A percentile compares a stretch with the other conserved stretches of the same genome.
phyloP scores from a whole-genome alignment of 2,888 invertebrate species.

The Zele albiditarsus region DNA sequence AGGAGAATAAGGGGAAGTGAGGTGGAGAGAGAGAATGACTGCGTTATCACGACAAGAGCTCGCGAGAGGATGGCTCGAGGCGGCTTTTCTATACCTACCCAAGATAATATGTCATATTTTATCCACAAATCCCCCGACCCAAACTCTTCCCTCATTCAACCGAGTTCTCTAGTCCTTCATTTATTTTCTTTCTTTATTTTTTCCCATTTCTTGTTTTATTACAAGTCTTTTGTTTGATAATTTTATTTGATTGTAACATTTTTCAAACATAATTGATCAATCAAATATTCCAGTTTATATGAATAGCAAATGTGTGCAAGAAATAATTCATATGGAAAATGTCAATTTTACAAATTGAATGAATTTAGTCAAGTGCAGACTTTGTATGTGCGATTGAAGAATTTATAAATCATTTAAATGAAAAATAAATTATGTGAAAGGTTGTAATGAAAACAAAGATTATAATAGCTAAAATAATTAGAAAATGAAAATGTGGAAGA shows the following conservation, averaged over 20 bases:
- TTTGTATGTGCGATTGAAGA: too few species aligned
- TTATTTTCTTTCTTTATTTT: slow-evolving; percentile 16
- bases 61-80: slow-evolving; percentile 46
- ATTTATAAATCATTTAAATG: too few species aligned
- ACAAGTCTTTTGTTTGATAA: background rate
- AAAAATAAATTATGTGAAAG: too few species aligned
- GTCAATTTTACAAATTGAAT: background rate
- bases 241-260: background rate
- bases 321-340: background rate
- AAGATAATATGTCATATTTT: slow-evolving; percentile 48
- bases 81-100: slow-evolving; percentile 39
- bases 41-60: slow-evolving; percentile 51
- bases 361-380: too few species aligned
- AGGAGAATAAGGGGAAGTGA: background rate
- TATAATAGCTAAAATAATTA: too few species aligned
- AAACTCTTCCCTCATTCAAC: background rate
- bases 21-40: slow-evolving; percentile 17
- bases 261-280: background rate
- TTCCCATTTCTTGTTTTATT: slow-evolving; percentile 16
- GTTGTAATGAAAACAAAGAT: too few species aligned
- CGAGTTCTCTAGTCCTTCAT: background rate
- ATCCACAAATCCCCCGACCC: slow-evolving; percentile 42
- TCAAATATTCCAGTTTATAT: background rate
- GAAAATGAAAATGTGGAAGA: too few species aligned
- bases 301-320: too few species aligned